A percentile compares a stretch with the other conserved stretches of the same genome.
Evolutionary conservation across 2,113 vertebrate species (phyloP).

Genomic region (Delphinapterus leucas): DNA sequence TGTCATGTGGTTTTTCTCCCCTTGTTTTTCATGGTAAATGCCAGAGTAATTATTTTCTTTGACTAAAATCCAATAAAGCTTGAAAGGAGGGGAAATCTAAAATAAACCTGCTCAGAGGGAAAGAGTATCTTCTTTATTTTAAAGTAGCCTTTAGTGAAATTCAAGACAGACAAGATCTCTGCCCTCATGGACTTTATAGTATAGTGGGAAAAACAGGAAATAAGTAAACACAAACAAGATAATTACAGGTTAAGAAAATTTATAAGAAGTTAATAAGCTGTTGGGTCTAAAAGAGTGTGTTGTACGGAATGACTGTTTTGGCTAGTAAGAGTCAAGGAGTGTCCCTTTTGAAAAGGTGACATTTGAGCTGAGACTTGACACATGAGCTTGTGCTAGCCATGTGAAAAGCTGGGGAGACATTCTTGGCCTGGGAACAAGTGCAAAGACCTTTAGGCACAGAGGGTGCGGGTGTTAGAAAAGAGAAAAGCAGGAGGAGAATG

Average conservation of each 20-base stretch:
- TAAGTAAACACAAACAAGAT: neutral
- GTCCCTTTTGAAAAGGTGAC: neutral
- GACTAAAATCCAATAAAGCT: constrained; percentile 4
- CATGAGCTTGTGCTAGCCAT: neutral
- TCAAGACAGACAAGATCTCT: neutral
- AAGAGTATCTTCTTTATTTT: constrained; percentile 2
- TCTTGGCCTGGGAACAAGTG: neutral
- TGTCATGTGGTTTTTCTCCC: neutral
- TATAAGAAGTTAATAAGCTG: neutral
- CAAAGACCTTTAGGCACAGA: neutral
- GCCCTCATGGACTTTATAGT: neutral
- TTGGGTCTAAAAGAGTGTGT: neutral
- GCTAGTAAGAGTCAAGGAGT: neutral
- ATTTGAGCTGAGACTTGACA: neutral
- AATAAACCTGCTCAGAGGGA: neutral
- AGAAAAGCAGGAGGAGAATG: neutral
- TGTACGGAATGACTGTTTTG: neutral
- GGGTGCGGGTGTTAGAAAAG: neutral
- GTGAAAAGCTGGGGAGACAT: neutral
- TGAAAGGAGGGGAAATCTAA: neutral
- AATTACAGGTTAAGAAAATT: neutral
- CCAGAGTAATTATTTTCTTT: constrained; percentile 29
- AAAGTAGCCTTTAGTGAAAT: neutral
- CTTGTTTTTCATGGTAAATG: neutral
- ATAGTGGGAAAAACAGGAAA: neutral